A percentile compares a stretch with the other conserved stretches of the same genome.
Conservation (phyloP, 35 echinoderm and acorn worm species). For the Stichopus chloronotus region DNA sequence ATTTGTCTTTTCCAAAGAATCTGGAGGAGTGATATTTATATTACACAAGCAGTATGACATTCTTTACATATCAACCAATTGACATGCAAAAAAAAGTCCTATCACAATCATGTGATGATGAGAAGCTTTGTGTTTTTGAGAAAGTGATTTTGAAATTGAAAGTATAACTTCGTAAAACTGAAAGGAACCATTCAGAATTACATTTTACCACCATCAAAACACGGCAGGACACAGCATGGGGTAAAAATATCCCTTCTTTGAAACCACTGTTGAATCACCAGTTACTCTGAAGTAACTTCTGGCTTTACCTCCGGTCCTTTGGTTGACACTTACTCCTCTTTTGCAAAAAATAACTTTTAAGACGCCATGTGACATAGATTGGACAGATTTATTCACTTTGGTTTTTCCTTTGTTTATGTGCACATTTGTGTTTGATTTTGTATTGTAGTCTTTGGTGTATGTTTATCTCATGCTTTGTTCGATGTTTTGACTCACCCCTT, state of each 20-base stretch:
- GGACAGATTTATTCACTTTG: too few relatives aligned
- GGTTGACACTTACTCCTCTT: too few relatives aligned
- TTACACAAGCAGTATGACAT: not conserved
- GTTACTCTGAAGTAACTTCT: too few relatives aligned
- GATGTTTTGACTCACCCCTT: too few relatives aligned
- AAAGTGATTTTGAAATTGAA: not conserved
- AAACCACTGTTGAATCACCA: not conserved
- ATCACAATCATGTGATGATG: not conserved
- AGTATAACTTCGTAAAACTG: not conserved
- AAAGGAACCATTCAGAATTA: not conserved
- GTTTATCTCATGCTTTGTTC: too few relatives aligned
- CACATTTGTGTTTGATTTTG: too few relatives aligned
- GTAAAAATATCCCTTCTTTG: not conserved
- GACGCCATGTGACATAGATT: too few relatives aligned
- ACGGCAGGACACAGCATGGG: not conserved
- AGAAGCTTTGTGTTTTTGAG: not conserved
- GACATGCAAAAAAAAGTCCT: not conserved
- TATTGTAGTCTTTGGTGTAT: too few relatives aligned
- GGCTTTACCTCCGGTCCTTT: too few relatives aligned
- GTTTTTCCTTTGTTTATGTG: too few relatives aligned
- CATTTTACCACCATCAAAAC: not conserved
- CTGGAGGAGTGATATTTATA: slow-evolving; percentile 9
- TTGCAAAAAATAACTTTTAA: too few relatives aligned
- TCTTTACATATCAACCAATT: not conserved
- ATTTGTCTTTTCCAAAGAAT: not conserved